phyloP scores from a whole-genome alignment of 64 coral and sea anemone species.

The Acropora tenuis region DNA sequence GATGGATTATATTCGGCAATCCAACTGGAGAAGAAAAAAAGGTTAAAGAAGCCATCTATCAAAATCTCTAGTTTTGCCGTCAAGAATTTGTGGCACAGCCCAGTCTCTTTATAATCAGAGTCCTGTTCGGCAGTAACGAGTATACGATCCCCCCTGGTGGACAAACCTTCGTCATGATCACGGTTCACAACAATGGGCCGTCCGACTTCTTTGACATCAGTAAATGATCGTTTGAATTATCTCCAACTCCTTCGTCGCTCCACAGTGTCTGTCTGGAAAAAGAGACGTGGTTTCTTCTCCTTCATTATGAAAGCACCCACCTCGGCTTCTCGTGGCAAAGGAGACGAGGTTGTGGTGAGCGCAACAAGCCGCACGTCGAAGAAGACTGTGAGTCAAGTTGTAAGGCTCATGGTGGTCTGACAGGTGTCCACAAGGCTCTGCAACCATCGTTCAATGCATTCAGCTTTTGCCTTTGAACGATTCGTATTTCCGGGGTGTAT shows the following conservation, averaged over 20 bases:
- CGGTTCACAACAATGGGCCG: slow-evolving; percentile 42
- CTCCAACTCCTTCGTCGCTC: neutral
- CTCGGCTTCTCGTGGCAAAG: slow-evolving; percentile 8
- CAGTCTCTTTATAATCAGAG: slow-evolving; percentile 26
- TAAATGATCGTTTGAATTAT: slow-evolving; percentile 41
- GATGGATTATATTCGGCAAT: slow-evolving; percentile 50
- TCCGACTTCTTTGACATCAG: slow-evolving; percentile 32
- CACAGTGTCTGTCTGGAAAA: neutral
- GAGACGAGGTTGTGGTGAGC: slow-evolving; percentile 12
- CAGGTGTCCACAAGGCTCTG: too few relatives aligned
- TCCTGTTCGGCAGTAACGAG: slow-evolving; percentile 42
- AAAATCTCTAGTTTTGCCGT: neutral
- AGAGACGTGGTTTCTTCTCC: neutral
- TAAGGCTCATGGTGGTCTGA: slow-evolving; percentile 33
- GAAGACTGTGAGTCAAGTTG: neutral
- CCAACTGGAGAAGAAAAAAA: neutral
- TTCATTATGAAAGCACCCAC: slow-evolving; percentile 10
- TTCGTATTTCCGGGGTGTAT: neutral
- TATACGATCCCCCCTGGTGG: slow-evolving; percentile 30
- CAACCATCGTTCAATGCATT: too few relatives aligned
- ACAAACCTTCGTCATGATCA: slow-evolving; percentile 10
- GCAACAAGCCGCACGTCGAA: slow-evolving; percentile 24
- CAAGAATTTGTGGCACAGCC: slow-evolving; percentile 2
- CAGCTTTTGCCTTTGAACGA: neutral
- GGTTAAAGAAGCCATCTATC: slow-evolving; percentile 14